phyloP scores from a whole-genome alignment of 2,797 vertebrate genomes.

The Hippocampus kuda region DNA sequence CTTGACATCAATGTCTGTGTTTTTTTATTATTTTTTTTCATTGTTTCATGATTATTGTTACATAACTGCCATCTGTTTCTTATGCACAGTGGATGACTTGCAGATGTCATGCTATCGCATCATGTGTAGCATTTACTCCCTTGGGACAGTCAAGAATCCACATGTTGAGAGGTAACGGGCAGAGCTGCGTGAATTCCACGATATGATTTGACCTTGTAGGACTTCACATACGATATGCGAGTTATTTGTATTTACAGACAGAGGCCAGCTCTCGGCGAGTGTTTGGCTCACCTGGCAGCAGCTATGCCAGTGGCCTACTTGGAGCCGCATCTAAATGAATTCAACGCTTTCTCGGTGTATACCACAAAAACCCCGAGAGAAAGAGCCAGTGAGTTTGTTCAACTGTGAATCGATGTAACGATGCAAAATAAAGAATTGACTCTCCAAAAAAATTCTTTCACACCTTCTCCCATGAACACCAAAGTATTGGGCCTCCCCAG shows the following conservation, averaged over 20 bases:
- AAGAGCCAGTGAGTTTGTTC: conserved; percentile 74
- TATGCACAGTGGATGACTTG: conserved; percentile 80
- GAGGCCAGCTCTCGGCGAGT: conserved; percentile 85
- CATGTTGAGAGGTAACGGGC: conserved; percentile 83
- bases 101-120: conserved; percentile 94
- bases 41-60: not conserved
- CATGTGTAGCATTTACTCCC: conserved; percentile 89
- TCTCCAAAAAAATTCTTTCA: not conserved
- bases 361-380: conserved; percentile 90
- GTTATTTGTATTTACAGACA: conserved; percentile 61
- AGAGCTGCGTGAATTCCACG: not conserved
- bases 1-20: not conserved
- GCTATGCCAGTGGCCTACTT: conserved; percentile 90
- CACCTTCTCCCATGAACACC: conserved; percentile 6
- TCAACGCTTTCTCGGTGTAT: conserved; percentile 86
- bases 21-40: no score
- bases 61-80: conserved; percentile 11
- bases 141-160: conserved; percentile 86
- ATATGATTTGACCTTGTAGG: not conserved
- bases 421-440: not conserved
- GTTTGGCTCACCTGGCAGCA: conserved; percentile 82
- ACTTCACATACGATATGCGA: not conserved
- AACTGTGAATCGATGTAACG: not conserved
- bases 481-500: conserved; percentile 85
- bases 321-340: conserved; percentile 82